phyloP scores from a whole-genome alignment of 2,888 invertebrate genomes.

The Mimumesa dahlbomi region DNA sequence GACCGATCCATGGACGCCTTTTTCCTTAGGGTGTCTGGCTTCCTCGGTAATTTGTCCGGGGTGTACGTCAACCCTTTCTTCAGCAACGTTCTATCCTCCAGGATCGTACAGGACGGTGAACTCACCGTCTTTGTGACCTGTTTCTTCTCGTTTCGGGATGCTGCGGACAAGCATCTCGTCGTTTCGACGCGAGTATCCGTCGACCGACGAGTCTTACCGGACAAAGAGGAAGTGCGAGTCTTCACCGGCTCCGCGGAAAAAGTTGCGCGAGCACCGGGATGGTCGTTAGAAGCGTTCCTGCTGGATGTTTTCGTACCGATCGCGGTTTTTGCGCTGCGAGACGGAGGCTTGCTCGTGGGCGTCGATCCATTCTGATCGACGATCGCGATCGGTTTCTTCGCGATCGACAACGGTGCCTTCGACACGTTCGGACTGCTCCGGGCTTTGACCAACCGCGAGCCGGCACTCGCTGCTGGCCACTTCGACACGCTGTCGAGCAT shows the following conservation, averaged over 20 bases:
- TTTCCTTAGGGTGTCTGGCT: conserved; percentile 68
- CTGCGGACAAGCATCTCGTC: conserved; percentile 13
- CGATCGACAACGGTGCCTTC: conserved; percentile 43
- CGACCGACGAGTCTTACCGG: conserved; percentile 31
- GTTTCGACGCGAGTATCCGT: conserved; percentile 24
- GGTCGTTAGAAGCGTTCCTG: conserved; percentile 28
- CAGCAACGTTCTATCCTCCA: conserved; percentile 75
- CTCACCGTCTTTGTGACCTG: conserved; percentile 52
- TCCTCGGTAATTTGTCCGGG: conserved; percentile 70
- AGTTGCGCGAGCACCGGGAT: not conserved
- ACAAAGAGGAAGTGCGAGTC: conserved; percentile 10
- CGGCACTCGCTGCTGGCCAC: conserved; percentile 36
- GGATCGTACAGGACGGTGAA: conserved; percentile 74
- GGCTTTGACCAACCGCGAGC: conserved; percentile 72
- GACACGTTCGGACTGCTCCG: conserved; percentile 76
- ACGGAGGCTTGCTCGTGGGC: conserved; percentile 21
- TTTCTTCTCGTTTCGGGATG: conserved; percentile 51
- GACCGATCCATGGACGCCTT: conserved; percentile 72
- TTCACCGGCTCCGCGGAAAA: conserved; percentile 34
- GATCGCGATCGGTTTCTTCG: conserved; percentile 30
- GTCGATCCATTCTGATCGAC: conserved; percentile 31
- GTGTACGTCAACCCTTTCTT: conserved; percentile 73
- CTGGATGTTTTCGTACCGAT: conserved; percentile 10
- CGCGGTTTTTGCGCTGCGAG: conserved; percentile 29
- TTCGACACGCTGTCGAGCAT: conserved; percentile 53